Percentiles rank a stretch among this genome's conserved stretches.
phyloP scores from a whole-genome alignment of 2,113 vertebrate species.

The Hippopotamus amphibius region DNA sequence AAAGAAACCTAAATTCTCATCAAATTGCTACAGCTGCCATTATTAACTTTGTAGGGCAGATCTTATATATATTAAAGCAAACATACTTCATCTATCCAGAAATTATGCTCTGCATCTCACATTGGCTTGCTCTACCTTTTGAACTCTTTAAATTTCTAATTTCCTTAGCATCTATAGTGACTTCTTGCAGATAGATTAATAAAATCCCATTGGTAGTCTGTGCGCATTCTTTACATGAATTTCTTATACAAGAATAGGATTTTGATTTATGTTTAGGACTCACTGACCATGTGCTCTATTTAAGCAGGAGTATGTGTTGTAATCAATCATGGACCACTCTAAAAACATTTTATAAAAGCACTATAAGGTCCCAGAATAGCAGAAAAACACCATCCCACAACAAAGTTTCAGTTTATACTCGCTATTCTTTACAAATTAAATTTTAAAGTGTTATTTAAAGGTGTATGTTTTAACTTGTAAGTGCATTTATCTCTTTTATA shows the following conservation, averaged over 20 bases:
- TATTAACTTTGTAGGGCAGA: slow-evolving; percentile 51
- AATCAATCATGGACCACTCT: slow-evolving; percentile 8
- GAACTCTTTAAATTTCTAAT: slow-evolving; percentile 58
- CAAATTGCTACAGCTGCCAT: slow-evolving; percentile 56
- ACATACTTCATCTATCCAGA: not conserved
- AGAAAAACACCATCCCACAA: not conserved
- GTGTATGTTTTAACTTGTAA: not conserved
- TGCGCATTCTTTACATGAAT: slow-evolving; percentile 26
- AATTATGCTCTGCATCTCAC: slow-evolving; percentile 5
- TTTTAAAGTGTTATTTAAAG: slow-evolving; percentile 42
- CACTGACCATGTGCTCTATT: not conserved
- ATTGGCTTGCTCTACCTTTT: not conserved
- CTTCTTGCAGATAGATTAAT: not conserved
- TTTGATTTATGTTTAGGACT: slow-evolving; percentile 36
- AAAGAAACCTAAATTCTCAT: slow-evolving; percentile 76
- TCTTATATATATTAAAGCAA: not conserved
- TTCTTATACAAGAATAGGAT: not conserved
- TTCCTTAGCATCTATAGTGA: not conserved
- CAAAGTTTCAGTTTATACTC: not conserved
- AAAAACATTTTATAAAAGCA: not conserved
- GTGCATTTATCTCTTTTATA: slow-evolving; percentile 1
- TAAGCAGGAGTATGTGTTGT: not conserved
- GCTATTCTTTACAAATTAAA: slow-evolving; percentile 30
- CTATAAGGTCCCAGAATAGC: not conserved
- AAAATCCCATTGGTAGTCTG: not conserved